A percentile compares a stretch with the other conserved stretches of the same genome.
phyloP scores from a whole-genome alignment of 2,113 vertebrate genomes.

The Epinephelus cyanopodus region DNA sequence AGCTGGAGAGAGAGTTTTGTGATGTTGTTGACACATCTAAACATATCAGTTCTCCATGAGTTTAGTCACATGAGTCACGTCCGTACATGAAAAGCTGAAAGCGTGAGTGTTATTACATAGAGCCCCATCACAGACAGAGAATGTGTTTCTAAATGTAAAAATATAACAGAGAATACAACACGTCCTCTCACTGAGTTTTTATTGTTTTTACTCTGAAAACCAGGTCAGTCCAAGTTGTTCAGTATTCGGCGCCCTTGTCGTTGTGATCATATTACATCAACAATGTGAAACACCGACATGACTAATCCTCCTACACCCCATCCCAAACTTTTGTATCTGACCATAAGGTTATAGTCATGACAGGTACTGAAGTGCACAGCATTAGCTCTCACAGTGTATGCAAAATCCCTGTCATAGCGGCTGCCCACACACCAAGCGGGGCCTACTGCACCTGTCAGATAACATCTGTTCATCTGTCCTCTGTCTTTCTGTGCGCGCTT shows the following conservation, averaged over 20 bases:
- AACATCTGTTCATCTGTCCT: constrained; percentile 78
- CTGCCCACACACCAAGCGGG: constrained; percentile 70
- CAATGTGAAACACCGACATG: constrained; percentile 48
- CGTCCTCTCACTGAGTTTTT: constrained; percentile 1
- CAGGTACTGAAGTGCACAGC: constrained; percentile 67
- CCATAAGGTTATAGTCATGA: constrained; percentile 75
- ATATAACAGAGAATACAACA: background rate
- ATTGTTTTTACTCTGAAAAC: constrained; percentile 25
- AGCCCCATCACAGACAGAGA: background rate
- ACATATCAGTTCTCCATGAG: constrained; percentile 16
- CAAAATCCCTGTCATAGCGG: constrained; percentile 70
- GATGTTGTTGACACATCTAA: constrained; percentile 10
- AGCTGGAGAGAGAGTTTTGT: constrained; percentile 4
- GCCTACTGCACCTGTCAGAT: constrained; percentile 76
- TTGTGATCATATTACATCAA: constrained; percentile 35
- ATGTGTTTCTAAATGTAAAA: constrained; percentile 2
- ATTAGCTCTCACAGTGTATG: constrained; percentile 63
- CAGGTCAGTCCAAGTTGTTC: constrained; percentile 1
- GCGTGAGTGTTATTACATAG: constrained; percentile 6
- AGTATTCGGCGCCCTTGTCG: background rate
- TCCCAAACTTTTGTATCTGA: constrained; percentile 54
- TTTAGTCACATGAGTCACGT: constrained; percentile 31
- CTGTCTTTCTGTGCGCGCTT: constrained; percentile 8
- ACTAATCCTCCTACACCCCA: constrained; percentile 57
- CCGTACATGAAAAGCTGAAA: constrained; percentile 3